phyloP scores from a whole-genome alignment of 2,113 vertebrate genomes.

The Mobula hypostoma region DNA sequence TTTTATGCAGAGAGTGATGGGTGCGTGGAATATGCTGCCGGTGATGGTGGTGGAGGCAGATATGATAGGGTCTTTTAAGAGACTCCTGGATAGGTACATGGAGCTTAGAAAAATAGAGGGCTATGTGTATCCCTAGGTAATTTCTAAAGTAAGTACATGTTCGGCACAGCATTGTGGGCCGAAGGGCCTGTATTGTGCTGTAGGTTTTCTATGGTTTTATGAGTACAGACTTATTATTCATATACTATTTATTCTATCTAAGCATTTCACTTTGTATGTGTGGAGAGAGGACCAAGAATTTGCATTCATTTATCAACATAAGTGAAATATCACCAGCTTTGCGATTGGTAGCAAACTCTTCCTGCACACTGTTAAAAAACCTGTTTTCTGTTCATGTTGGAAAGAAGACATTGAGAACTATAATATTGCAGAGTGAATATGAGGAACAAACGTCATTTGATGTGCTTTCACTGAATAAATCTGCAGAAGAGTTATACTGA shows the following conservation, averaged over 20 bases:
- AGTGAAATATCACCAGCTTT: neutral
- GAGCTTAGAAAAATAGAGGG: too few species aligned
- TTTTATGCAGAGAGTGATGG: too few species aligned
- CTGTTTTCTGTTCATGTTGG: neutral
- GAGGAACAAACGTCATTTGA: neutral
- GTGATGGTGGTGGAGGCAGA: too few species aligned
- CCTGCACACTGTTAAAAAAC: neutral
- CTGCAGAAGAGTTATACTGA: neutral
- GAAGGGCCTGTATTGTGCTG: too few species aligned
- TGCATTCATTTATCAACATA: neutral
- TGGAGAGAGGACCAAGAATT: neutral
- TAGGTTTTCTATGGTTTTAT: too few species aligned
- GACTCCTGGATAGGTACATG: too few species aligned
- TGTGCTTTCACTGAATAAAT: neutral
- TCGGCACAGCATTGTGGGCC: too few species aligned
- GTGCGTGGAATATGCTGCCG: too few species aligned
- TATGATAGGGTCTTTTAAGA: too few species aligned
- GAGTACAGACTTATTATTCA: neutral
- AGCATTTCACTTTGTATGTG: neutral
- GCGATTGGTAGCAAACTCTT: too few species aligned
- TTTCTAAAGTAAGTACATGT: too few species aligned
- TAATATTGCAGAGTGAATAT: neutral
- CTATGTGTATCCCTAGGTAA: too few species aligned
- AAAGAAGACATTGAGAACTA: neutral
- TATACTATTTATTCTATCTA: neutral